phyloP scores from a whole-genome alignment of 2,113 vertebrate genomes.

The Himantopus leucocephalus region DNA sequence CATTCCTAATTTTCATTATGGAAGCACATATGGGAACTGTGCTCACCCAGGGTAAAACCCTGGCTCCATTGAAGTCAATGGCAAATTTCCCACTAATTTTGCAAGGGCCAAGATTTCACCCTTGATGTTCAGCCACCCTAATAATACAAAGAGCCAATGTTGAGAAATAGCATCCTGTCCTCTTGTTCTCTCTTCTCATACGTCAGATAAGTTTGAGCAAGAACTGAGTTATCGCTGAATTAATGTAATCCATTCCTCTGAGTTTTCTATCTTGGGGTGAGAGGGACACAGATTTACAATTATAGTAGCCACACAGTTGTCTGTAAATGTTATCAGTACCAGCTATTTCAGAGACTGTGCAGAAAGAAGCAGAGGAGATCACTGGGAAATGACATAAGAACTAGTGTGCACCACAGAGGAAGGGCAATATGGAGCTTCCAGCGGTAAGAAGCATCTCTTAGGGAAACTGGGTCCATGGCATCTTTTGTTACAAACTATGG shows the following conservation, averaged over 20 bases:
- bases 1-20: conserved; percentile 42
- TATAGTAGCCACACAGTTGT: not conserved
- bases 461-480: not conserved
- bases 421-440: not conserved
- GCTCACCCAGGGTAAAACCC: conserved; percentile 21
- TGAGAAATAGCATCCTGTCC: not conserved
- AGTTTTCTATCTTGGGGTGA: not conserved
- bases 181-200: not conserved
- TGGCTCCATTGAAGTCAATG: conserved; percentile 43
- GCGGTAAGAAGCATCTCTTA: not conserved
- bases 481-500: not conserved
- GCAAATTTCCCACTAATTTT: conserved; percentile 57
- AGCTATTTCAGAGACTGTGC: not conserved
- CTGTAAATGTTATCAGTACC: not conserved
- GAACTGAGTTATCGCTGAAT: not conserved
- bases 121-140: conserved; percentile 36
- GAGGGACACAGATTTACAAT: not conserved
- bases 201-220: conserved; percentile 11
- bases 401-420: not conserved
- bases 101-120: conserved; percentile 12
- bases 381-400: not conserved
- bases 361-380: not conserved
- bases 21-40: conserved; percentile 35
- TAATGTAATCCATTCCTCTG: not conserved
- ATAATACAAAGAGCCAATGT: not conserved